Percentiles rank a stretch among this genome's conserved stretches.
Evolutionary conservation across 2,797 vertebrate genomes (phyloP).

Genomic region (Sebastolobus altivelis): DNA sequence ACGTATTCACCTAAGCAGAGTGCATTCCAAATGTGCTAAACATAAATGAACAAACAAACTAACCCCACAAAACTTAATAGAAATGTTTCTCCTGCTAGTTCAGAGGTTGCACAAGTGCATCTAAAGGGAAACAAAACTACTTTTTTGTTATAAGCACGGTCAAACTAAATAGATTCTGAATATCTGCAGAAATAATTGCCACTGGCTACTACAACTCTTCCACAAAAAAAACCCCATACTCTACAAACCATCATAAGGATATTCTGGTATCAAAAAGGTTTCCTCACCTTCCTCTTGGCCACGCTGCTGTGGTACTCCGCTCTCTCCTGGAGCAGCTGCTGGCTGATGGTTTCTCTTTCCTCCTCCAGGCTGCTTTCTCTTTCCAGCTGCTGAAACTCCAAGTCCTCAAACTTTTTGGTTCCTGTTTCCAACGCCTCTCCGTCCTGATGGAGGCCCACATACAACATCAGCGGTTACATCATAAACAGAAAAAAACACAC

Average conservation of each 20-base stretch:
- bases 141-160: background rate
- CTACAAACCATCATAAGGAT: background rate
- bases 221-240: background rate
- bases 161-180: background rate
- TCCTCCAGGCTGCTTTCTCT: conserved; percentile 95
- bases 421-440: conserved; percentile 91
- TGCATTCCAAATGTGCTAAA: background rate
- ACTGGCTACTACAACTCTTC: background rate
- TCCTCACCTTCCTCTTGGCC: conserved; percentile 89
- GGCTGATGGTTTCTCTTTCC: conserved; percentile 90
- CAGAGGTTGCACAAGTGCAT: background rate
- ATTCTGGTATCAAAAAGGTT: background rate
- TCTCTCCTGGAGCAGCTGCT: conserved; percentile 91
- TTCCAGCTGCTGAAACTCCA: conserved; percentile 99
- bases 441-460: conserved; percentile 82
- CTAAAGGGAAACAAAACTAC: background rate
- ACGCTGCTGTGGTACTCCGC: conserved; percentile 88
- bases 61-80: background rate
- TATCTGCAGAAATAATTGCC: background rate
- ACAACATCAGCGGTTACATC: conserved; percentile 12
- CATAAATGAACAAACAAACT: background rate
- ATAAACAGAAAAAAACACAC: background rate
- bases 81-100: no score
- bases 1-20: background rate
- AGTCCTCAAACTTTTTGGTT: conserved; percentile 95